phyloP scores from a whole-genome alignment of 2,797 vertebrate genomes.

The Mastacembelus armatus region DNA sequence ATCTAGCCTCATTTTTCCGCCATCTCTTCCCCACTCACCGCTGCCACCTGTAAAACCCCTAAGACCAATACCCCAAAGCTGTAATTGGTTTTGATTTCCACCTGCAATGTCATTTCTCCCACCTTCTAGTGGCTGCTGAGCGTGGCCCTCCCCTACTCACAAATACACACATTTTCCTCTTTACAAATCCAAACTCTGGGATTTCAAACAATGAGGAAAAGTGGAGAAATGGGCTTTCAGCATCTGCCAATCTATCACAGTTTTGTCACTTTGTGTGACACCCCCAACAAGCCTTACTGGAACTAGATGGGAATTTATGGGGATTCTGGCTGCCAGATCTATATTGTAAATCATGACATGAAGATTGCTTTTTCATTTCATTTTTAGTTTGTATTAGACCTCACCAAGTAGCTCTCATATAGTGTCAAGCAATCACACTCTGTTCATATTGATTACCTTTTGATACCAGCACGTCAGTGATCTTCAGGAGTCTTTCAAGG shows the following conservation, averaged over 20 bases:
- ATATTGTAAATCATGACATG: conserved; percentile 1
- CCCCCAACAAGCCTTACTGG: background rate
- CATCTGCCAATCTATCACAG: conserved; percentile 1
- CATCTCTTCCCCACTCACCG: conserved; percentile 12
- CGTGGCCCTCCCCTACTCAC: background rate
- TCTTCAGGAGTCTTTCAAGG: conserved; percentile 1
- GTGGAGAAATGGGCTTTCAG: conserved; percentile 2
- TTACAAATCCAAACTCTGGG: conserved; percentile 5
- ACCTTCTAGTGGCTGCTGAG: conserved; percentile 25
- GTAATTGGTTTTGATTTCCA: conserved; percentile 67
- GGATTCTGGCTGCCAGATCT: background rate
- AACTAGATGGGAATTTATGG: conserved; percentile 18
- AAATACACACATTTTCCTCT: conserved; percentile 16
- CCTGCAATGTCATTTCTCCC: conserved; percentile 41
- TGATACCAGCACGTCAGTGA: conserved; percentile 7
- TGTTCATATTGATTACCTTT: conserved; percentile 9
- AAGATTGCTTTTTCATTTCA: conserved; percentile 8
- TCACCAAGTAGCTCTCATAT: background rate
- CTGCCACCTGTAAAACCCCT: conserved; percentile 52
- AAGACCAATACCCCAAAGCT: conserved; percentile 46
- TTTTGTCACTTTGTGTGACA: background rate
- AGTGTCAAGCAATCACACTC: background rate
- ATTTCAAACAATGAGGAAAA: conserved; percentile 28
- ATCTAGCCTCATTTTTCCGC: conserved; percentile 21
- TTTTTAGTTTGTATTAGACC: background rate